phyloP scores from a whole-genome alignment of 2,888 invertebrate genomes.

The Drosophila birchii region DNA sequence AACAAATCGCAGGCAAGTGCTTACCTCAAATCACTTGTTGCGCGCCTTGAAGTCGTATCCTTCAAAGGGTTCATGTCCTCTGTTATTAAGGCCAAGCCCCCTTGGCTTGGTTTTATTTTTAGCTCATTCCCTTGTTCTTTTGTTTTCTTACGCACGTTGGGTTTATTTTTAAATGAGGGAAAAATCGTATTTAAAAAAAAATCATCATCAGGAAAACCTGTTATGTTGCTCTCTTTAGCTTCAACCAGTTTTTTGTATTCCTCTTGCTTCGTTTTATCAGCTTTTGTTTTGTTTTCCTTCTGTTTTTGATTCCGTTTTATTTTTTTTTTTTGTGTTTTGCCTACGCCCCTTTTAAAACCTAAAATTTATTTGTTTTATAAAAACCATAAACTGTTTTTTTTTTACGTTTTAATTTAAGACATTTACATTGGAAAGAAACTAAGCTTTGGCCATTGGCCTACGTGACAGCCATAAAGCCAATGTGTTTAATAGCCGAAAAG shows the following conservation, averaged over 20 bases:
- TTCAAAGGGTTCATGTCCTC: conserved; percentile 3
- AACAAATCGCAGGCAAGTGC: not conserved
- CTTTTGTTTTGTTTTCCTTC: conserved; percentile 42
- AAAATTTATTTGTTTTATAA: conserved; percentile 38
- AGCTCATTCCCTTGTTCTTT: conserved; percentile 37
- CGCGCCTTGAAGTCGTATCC: conserved; percentile 14
- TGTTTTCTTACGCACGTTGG: conserved; percentile 18
- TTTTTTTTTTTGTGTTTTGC: not conserved
- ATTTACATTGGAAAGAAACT: conserved; percentile 35
- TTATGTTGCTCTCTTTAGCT: conserved; percentile 37
- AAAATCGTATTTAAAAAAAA: conserved; percentile 23
- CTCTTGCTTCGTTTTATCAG: conserved; percentile 44
- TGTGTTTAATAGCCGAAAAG: conserved; percentile 14
- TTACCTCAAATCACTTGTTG: conserved; percentile 30
- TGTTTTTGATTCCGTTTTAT: conserved; percentile 24
- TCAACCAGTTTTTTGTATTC: conserved; percentile 48
- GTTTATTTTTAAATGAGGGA: conserved; percentile 52
- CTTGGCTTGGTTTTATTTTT: conserved; percentile 53
- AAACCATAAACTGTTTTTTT: conserved; percentile 42
- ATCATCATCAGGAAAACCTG: conserved; percentile 56
- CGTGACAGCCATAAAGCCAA: conserved; percentile 57
- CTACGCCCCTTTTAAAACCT: conserved; percentile 33
- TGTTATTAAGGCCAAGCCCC: conserved; percentile 27
- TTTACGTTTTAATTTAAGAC: conserved; percentile 46
- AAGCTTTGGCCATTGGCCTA: conserved; percentile 52